A percentile compares a stretch with the other conserved stretches of the same genome.
Conservation (phyloP, 2,888 invertebrate genomes). For the Lissocephala sabroskyi region DNA sequence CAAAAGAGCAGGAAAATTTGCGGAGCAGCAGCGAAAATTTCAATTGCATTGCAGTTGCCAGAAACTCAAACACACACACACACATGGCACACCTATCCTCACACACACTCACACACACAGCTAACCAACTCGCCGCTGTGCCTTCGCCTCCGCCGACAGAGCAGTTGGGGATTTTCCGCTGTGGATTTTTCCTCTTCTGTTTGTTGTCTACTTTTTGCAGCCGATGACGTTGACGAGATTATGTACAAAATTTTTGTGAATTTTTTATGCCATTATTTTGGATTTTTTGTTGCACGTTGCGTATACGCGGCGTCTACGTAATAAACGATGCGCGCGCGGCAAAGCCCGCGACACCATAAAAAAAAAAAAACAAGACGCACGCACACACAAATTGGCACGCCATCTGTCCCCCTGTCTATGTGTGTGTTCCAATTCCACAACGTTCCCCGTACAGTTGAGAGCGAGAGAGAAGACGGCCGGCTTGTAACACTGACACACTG, state of each 20-base stretch:
- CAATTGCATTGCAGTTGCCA: too few species aligned
- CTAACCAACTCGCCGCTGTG: too few species aligned
- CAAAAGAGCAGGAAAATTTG: too few species aligned
- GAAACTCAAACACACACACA: too few species aligned
- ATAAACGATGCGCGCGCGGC: conserved; percentile 23
- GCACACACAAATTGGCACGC: background rate
- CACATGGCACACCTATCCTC: too few species aligned
- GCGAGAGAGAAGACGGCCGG: conserved; percentile 28
- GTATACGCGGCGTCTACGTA: conserved; percentile 33
- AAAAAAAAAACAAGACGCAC: conserved; percentile 1
- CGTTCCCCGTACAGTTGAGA: conserved; percentile 34
- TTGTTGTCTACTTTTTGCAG: too few species aligned
- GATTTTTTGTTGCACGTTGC: conserved; percentile 11
- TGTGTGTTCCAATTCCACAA: conserved; percentile 25
- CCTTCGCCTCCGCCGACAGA: too few species aligned
- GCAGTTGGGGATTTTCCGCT: too few species aligned
- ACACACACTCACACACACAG: background rate
- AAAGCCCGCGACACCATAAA: conserved; percentile 3
- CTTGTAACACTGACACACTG: conserved; percentile 60
- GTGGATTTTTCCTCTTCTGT: conserved; percentile 3
- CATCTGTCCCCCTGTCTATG: background rate
- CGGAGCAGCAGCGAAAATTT: too few species aligned
- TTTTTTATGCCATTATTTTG: background rate
- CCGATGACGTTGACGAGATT: too few species aligned
- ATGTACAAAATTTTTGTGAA: background rate